These are phyloP conservation scores for Busseola fusca DNA, from an alignment of 2,888 invertebrate genomes.

Conservation along the genomic window DNA sequence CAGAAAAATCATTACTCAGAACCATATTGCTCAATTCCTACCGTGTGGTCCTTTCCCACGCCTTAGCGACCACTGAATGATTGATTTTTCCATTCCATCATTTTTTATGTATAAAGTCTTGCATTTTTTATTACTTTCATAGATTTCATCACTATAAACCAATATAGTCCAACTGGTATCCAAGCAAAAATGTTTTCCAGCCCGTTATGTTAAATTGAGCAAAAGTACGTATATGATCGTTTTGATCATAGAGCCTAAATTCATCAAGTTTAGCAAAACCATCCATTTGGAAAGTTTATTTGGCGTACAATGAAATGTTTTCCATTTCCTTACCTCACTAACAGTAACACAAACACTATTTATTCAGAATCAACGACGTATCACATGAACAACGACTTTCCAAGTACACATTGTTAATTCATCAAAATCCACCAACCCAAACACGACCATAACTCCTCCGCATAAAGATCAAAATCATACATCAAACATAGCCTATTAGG, in stretches of 20 bases:
- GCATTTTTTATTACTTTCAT: background rate
- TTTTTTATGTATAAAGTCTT: background rate
- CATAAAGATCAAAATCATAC: slow-evolving; percentile 36
- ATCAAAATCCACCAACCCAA: slow-evolving; percentile 38
- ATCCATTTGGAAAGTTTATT: slow-evolving; percentile 1
- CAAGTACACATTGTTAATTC: slow-evolving; percentile 57
- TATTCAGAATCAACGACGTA: slow-evolving; percentile 59
- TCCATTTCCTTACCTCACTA: slow-evolving; percentile 16
- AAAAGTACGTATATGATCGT: background rate
- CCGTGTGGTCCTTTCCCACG: slow-evolving; percentile 16
- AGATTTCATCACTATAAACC: background rate
- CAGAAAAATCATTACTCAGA: background rate
- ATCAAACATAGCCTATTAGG: slow-evolving; percentile 34
- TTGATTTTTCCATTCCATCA: background rate
- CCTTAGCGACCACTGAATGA: background rate
- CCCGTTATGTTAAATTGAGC: background rate
- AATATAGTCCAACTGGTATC: background rate
- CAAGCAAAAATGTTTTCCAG: background rate
- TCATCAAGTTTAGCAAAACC: background rate
- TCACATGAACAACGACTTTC: slow-evolving; percentile 56
- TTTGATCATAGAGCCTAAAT: background rate
- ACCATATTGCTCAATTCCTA: background rate
- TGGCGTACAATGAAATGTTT: slow-evolving; percentile 19
- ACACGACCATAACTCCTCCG: slow-evolving; percentile 7
- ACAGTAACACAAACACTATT: slow-evolving; percentile 53